Conservation (phyloP, 2,888 invertebrate genomes). For the Octodonta nipae region DNA sequence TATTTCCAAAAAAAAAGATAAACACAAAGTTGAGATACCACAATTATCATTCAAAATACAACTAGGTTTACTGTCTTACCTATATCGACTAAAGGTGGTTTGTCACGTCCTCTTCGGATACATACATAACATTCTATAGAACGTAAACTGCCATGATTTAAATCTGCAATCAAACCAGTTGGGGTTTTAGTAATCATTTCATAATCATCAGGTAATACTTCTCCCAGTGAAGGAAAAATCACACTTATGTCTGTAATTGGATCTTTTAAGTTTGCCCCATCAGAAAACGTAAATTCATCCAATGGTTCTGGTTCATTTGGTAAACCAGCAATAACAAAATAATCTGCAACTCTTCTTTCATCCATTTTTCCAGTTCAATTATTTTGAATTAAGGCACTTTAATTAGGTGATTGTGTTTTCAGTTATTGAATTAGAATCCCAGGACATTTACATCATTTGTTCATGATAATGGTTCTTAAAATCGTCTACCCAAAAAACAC, state of each 20-base stretch:
- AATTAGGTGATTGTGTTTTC: too few relatives aligned
- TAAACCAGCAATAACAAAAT: slow-evolving; percentile 94
- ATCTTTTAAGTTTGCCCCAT: slow-evolving; percentile 68
- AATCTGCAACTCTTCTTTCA: slow-evolving; percentile 84
- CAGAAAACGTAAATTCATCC: slow-evolving; percentile 58
- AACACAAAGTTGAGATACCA: too few relatives aligned
- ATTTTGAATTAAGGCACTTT: slow-evolving; percentile 15
- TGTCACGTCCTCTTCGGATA: slow-evolving; percentile 80
- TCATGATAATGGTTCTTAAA: too few relatives aligned
- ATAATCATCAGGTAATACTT: slow-evolving; percentile 68
- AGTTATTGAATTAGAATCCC: too few relatives aligned
- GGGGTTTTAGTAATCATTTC: slow-evolving; percentile 64
- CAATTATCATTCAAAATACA: too few relatives aligned
- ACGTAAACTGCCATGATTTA: slow-evolving; percentile 93
- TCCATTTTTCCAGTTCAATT: slow-evolving; percentile 45
- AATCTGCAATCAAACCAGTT: slow-evolving; percentile 77
- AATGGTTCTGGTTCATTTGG: slow-evolving; percentile 66
- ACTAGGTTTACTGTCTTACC: slow-evolving; percentile 53
- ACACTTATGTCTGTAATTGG: slow-evolving; percentile 94
- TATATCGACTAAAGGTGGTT: slow-evolving; percentile 93
- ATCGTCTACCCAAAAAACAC: too few relatives aligned
- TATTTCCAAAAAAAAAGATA: too few relatives aligned
- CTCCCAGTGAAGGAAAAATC: slow-evolving; percentile 78
- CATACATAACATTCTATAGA: slow-evolving; percentile 89
- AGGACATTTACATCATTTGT: too few relatives aligned